Conservation (phyloP, 2,888 invertebrate genomes). For the Athalia circularis region DNA sequence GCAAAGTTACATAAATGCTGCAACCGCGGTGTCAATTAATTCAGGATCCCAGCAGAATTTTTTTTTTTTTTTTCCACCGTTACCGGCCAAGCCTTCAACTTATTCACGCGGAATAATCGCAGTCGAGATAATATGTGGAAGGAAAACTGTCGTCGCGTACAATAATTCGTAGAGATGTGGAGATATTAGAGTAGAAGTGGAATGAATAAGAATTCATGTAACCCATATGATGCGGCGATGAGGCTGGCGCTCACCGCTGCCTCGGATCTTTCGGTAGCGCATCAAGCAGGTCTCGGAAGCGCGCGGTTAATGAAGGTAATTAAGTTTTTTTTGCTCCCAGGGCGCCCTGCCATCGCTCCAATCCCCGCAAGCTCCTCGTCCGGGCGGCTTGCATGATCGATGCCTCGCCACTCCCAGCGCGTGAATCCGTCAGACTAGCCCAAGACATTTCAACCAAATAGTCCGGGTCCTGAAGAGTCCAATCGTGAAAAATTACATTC, state of each 20-base stretch:
- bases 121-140: no score
- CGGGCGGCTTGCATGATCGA: slow-evolving; percentile 67
- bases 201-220: background rate
- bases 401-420: slow-evolving; percentile 53
- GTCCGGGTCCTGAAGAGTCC: background rate
- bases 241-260: background rate
- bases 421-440: slow-evolving; percentile 32
- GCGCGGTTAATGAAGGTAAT: slow-evolving; percentile 72
- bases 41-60: background rate
- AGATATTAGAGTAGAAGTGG: no score
- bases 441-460: slow-evolving; percentile 31
- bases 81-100: no score
- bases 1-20: slow-evolving; percentile 23
- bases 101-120: no score
- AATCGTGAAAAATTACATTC: slow-evolving; percentile 34
- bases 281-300: slow-evolving; percentile 53
- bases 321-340: slow-evolving; percentile 67
- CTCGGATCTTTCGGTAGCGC: slow-evolving; percentile 42
- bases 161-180: no score
- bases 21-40: slow-evolving; percentile 26
- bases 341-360: slow-evolving; percentile 54
- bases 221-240: background rate
- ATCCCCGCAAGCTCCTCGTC: slow-evolving; percentile 54
- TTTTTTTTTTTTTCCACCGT: background rate
- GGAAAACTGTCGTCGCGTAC: no score